A percentile compares a stretch with the other conserved stretches of the same genome.
Evolutionary conservation across 2,113 vertebrate species (phyloP).

Genomic region (Triplophysa rosa): DNA sequence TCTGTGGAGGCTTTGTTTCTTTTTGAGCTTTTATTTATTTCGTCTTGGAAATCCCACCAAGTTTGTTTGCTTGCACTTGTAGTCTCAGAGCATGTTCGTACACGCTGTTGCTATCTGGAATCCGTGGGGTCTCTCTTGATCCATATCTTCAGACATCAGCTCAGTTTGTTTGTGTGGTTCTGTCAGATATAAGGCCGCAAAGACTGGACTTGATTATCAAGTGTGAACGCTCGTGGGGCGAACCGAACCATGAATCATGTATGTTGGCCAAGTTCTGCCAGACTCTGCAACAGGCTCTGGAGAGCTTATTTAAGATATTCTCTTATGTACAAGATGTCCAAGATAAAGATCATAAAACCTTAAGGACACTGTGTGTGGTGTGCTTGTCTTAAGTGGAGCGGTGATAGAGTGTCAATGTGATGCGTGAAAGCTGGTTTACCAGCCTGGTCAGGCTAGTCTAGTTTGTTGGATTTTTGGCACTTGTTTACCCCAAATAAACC

Average conservation of each 20-base stretch:
- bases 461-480: too few relatives aligned
- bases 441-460: too few relatives aligned
- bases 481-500: too few relatives aligned
- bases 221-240: neutral
- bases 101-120: neutral
- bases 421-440: too few relatives aligned
- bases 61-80: neutral
- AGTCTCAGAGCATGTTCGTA: neutral
- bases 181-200: neutral
- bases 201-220: conserved; percentile 19
- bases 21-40: neutral
- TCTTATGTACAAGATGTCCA: neutral
- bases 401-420: neutral
- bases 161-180: conserved; percentile 2
- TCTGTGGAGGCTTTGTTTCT: conserved; percentile 9
- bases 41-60: neutral
- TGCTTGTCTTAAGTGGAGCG: neutral
- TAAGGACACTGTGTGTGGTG: neutral
- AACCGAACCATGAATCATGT: conserved; percentile 14
- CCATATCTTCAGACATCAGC: neutral
- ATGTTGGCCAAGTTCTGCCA: conserved; percentile 21
- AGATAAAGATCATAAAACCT: conserved; percentile 27
- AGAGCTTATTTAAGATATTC: neutral
- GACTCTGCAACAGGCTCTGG: neutral
- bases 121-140: neutral